Evolutionary conservation across 1,140 invertebrate genomes (phyloP).

Genomic region (Platyscapa corneri): DNA sequence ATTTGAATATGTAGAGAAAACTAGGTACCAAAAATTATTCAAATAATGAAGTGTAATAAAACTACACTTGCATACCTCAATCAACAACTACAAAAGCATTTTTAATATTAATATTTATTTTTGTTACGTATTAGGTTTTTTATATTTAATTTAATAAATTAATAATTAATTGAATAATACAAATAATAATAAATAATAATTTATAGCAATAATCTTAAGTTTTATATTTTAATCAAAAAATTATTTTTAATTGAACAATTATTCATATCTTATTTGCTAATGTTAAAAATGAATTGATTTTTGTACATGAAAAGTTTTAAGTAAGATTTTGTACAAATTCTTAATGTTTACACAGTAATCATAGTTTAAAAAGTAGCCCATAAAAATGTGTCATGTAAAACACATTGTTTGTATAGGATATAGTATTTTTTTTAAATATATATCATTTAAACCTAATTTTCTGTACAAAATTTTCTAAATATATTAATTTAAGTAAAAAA

Average conservation of each 20-base stretch:
- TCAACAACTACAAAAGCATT: conserved; percentile 3
- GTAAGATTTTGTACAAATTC: neutral
- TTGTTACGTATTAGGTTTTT: neutral
- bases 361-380: neutral
- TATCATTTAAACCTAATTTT: conserved; percentile 27
- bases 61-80: neutral
- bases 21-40: neutral
- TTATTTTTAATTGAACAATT: neutral
- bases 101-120: conserved; percentile 10
- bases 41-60: conserved; percentile 8
- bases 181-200: neutral
- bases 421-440: neutral
- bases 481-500: conserved; percentile 26
- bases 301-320: neutral
- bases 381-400: conserved; percentile 21
- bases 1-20: conserved; percentile 19
- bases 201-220: neutral
- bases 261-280: neutral
- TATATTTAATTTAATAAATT: neutral
- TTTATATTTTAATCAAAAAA: neutral
- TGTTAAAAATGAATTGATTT: neutral
- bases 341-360: neutral
- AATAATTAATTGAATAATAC: neutral
- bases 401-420: neutral
- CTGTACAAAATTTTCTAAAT: conserved; percentile 24